These are phyloP conservation scores for Mustelus asterias DNA, from an alignment of 2,113 vertebrate species.

Conservation along the genomic window DNA sequence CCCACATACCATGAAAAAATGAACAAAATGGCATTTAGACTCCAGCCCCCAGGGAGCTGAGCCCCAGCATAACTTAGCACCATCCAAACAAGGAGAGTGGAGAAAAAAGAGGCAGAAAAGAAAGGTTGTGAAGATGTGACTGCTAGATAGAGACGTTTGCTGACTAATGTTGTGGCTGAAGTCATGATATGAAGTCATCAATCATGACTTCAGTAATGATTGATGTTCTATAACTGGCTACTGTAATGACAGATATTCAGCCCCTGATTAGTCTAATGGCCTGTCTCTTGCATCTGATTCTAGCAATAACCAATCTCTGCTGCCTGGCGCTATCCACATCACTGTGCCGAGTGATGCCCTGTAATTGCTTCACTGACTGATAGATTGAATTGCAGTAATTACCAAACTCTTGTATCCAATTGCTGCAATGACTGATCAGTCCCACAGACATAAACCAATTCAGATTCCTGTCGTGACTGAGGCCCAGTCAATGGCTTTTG, in stretches of 20 bases:
- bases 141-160: background rate
- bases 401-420: constrained; percentile 22
- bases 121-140: background rate
- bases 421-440: constrained; percentile 28
- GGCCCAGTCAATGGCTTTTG: background rate
- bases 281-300: background rate
- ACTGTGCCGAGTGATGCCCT: background rate
- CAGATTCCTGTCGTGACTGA: background rate
- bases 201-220: background rate
- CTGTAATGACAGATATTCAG: background rate
- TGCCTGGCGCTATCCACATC: background rate
- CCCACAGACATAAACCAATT: constrained; percentile 2
- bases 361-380: constrained; percentile 22
- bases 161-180: background rate
- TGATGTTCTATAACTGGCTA: background rate
- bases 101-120: constrained; percentile 1
- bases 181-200: too few relatives aligned
- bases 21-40: background rate
- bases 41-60: background rate
- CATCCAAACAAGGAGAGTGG: background rate
- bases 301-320: background rate
- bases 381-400: constrained; percentile 9
- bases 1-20: too few relatives aligned
- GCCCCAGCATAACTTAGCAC: background rate
- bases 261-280: background rate